Evolutionary conservation across 2,797 vertebrate genomes (phyloP), one percentile per base, ranked within the genome.

Genomic region (Leptodactylus fallax): DNA sequence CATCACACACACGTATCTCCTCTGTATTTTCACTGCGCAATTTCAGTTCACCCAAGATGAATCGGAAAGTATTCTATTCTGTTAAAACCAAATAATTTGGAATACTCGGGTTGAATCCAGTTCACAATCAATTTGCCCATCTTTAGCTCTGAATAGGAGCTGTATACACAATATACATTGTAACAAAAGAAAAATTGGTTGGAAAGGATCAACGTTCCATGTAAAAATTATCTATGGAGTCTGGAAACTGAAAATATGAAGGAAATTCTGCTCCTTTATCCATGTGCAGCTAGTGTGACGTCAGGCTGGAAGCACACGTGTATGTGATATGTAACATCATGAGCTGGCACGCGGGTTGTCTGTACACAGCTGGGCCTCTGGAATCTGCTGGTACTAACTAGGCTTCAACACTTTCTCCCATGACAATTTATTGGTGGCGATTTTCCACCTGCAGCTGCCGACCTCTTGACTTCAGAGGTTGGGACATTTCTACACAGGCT

Each of bases 391-490:
- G 76, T 90, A 88, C 91, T 93, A 92, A 93, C 91, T 90, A 92
- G 90, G 91, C 91, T 93, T 93, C 92, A 93, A 91, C 92, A 91
- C 91, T 92, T 90, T 47, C 88, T 85, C 89, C 90, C 89, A 90
- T 87, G 90, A 87, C 86, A 91, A 92, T 94, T 93, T 92, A 91
- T 90, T 93, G 92, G 91, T 92, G 90, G 91, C 45, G 47, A 90
- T 92, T 94, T 95, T 94, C 90, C 1, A 53, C 92, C 92, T 94
- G 91, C 93, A 94, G 92, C 93, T 94, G 92, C 92, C 87, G 91
- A 92, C 90, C 88, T 92, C 87, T 88, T 92, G 90, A 90, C 91
- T 91, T 91, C 76, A 86, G 91, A 93, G 90, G 91, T 93, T 92
- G 93, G 90, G 90, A 92, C 80, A 91, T 92, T 94, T 94, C 93